Evolutionary conservation across 2,113 vertebrate species (phyloP).

Genomic region (Zapus hudsonius): DNA sequence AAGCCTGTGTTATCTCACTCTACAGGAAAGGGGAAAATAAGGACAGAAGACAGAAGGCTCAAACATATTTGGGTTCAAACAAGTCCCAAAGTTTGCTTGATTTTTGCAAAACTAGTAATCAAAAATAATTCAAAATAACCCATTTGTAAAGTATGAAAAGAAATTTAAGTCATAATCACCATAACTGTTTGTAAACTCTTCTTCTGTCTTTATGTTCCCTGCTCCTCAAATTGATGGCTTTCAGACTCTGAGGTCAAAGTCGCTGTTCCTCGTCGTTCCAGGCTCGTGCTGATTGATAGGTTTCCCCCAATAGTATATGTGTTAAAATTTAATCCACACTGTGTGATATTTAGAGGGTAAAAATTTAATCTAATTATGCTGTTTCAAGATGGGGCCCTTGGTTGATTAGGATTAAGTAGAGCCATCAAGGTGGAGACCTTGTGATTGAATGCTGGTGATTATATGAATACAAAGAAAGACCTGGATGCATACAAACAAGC

Average conservation of each 20-base stretch:
- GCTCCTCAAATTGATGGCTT: background rate
- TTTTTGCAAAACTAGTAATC: background rate
- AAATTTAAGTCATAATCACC: background rate
- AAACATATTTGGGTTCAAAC: conserved; percentile 20
- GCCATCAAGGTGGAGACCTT: too few species aligned
- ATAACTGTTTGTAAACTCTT: background rate
- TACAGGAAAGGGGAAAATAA: background rate
- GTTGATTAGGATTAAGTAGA: background rate
- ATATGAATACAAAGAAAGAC: background rate
- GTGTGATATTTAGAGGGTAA: background rate
- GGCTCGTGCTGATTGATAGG: background rate
- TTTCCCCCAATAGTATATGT: background rate
- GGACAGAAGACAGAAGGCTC: background rate
- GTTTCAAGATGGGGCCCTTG: background rate
- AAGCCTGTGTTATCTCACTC: background rate
- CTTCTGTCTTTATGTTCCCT: background rate
- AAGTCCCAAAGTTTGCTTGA: conserved; percentile 17
- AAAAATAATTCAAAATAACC: background rate
- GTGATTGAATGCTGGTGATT: too few species aligned
- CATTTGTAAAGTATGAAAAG: conserved; percentile 20
- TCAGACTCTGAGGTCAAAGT: background rate
- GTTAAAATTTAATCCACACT: background rate
- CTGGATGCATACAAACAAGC: background rate
- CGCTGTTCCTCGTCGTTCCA: background rate
- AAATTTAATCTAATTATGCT: background rate